Conservation (phyloP, 2,113 vertebrate species). For the Muscicapa adusta region DNA sequence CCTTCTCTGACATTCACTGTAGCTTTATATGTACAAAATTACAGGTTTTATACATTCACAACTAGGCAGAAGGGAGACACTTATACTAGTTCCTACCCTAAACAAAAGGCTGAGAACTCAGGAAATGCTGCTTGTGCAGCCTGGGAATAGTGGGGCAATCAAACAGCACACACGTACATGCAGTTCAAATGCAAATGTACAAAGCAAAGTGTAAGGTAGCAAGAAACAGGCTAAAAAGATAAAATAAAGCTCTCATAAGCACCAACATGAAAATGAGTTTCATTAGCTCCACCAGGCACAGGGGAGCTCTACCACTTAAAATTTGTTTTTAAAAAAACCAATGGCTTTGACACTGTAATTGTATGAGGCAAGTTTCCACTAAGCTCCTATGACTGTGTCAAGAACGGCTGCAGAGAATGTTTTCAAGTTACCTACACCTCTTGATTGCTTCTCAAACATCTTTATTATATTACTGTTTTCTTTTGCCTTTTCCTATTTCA, state of each 20-base stretch:
- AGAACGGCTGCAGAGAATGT: background rate
- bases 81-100: background rate
- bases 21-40: background rate
- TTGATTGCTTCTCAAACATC: background rate
- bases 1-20: background rate
- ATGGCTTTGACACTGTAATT: background rate
- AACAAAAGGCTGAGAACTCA: background rate
- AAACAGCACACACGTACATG: accelerated
- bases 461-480: background rate
- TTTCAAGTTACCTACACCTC: background rate
- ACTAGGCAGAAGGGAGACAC: background rate
- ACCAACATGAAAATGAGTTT: background rate
- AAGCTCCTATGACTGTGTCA: background rate
- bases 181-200: accelerated
- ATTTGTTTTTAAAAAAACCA: background rate
- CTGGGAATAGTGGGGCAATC: background rate
- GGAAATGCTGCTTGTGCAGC: background rate
- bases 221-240: background rate
- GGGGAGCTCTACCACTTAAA: background rate
- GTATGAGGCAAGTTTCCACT: background rate
- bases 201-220: background rate
- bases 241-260: background rate
- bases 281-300: background rate
- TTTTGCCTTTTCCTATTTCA: background rate
- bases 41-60: background rate